Evolutionary conservation across 2,888 invertebrate genomes (phyloP).

Genomic region (Drosophila cognata): DNA sequence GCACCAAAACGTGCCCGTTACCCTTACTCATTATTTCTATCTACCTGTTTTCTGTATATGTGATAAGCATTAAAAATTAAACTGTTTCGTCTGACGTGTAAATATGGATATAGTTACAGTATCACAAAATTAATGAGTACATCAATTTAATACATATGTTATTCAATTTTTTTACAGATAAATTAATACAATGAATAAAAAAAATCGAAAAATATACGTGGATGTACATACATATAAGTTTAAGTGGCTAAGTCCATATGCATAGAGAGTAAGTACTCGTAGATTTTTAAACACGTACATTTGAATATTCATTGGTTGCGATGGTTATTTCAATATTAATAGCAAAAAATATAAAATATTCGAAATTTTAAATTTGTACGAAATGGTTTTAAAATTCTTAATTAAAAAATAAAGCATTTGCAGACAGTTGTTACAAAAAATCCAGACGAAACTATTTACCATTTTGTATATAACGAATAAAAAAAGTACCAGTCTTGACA

Average conservation of each 20-base stretch:
- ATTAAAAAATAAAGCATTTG: neutral
- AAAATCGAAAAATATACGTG: neutral
- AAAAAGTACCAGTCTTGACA: neutral
- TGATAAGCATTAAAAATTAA: slow-evolving; percentile 68
- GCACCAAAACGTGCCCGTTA: slow-evolving; percentile 31
- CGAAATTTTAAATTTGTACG: neutral
- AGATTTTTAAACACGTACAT: neutral
- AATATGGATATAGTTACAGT: neutral
- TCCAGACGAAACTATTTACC: neutral
- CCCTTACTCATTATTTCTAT: slow-evolving; percentile 29
- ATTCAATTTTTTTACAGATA: neutral
- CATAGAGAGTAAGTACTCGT: neutral
- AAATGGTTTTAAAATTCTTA: neutral
- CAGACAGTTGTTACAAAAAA: neutral
- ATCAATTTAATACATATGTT: neutral
- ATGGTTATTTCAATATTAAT: neutral
- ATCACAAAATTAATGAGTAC: neutral
- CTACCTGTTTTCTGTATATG: slow-evolving; percentile 65
- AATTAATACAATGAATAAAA: neutral
- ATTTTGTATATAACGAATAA: neutral
- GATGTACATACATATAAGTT: neutral
- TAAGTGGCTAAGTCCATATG: neutral
- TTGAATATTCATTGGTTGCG: neutral
- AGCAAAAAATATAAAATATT: neutral
- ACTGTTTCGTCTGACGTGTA: slow-evolving; percentile 65